Base-by-base conservation (phyloP, 2,113 vertebrate genomes). In the Crotophaga sulcirostris region DNA sequence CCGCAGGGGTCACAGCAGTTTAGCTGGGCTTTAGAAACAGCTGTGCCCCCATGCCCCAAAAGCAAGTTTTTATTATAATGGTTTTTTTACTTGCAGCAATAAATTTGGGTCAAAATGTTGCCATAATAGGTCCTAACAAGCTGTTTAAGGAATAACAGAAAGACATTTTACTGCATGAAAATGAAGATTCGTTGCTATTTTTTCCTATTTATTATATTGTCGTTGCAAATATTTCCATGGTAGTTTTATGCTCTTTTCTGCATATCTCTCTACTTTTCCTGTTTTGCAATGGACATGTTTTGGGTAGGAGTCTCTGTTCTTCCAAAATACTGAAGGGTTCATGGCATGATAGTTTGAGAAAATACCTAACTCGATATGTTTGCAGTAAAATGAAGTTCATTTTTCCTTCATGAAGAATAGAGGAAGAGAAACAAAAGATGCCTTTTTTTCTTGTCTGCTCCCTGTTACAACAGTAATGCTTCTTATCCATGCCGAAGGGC, bases 221-320 rank as follows among this genome's bases (percentile, higher is more conserved):
- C 13, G 19, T 81, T 51, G 40, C 2, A 77, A 83, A 93, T n/a
- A 62, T 64, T 60, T n/a, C 21, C 17, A 7, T 40, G 16, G 4
- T 19, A 18, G 14, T 24, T 84, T 82, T 60, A 13, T 2, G 0
- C 31, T 81, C 21, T 45, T 2, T 74, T 84, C 20, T 0, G 0
- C 3, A 1, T 64, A 1, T 45, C 17, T 76, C 26, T 67, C 8
- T 29, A 5, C 14, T 68, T 44, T 54, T 56, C 36, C 31, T 10
- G 21, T 29, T 62, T 69, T 83, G 31, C 40, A 36, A 28, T 29
- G 38, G 12, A 20, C 4, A 13, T 80, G 31, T 7, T 58, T 62
- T 36, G 45, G 67, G 9, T 7, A 44, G 49, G 23, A 60, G 13
- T 44, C 55, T 58, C 23, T 19, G 10, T 7, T 72, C 34, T 52